These are phyloP conservation scores for Beroe forskalii DNA, from an alignment of 37 sponge, comb jelly and placozoan species.

Conservation along the genomic window DNA sequence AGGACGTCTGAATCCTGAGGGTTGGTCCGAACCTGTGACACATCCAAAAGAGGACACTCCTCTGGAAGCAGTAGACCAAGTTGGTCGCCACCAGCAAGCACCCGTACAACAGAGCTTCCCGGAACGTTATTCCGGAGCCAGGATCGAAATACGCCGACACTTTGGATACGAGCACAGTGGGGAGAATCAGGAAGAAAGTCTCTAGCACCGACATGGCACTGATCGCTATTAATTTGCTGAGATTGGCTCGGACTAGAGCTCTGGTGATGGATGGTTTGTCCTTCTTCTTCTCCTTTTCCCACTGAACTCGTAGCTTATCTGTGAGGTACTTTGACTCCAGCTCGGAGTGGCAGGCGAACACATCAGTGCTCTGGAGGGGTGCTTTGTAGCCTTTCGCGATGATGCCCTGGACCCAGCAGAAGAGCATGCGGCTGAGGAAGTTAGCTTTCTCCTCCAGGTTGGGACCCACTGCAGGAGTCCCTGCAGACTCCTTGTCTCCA, in stretches of 20 bases:
- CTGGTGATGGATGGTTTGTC: neutral
- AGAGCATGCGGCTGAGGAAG: neutral
- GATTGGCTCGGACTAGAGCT: neutral
- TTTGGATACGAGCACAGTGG: neutral
- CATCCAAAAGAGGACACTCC: neutral
- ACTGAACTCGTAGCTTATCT: neutral
- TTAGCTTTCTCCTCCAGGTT: conserved; percentile 17
- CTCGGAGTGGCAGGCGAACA: conserved; percentile 7
- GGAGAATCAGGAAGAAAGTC: neutral
- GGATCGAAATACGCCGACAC: conserved; percentile 29
- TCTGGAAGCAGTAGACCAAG: neutral
- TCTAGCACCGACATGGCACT: neutral
- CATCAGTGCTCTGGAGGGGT: neutral
- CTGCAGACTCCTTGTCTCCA: too few species aligned
- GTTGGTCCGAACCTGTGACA: neutral
- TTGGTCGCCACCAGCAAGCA: neutral
- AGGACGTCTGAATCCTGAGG: neutral
- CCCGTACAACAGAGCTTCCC: conserved; percentile 5
- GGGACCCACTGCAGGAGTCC: neutral
- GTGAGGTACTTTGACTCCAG: neutral
- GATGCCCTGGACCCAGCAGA: conserved; percentile 34
- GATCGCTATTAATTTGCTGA: neutral
- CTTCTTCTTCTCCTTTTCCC: neutral
- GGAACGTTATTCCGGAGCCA: neutral
- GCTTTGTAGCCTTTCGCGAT: conserved; percentile 3